These are phyloP conservation scores for Puffinus mauretanicus DNA, from an alignment of 2,113 vertebrate genomes.

Conservation along the genomic window DNA sequence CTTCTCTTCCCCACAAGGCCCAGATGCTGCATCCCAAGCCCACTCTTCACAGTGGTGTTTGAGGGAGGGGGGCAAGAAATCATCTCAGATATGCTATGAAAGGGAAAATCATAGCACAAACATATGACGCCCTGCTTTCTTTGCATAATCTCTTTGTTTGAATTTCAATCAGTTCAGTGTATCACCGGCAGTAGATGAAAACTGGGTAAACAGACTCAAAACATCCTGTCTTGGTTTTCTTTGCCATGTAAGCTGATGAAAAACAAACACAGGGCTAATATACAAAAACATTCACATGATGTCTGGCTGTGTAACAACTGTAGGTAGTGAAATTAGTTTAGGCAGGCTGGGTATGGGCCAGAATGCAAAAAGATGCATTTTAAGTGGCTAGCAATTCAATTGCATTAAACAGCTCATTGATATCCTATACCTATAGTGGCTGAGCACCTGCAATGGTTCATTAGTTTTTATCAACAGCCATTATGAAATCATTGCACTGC, in stretches of 20 bases:
- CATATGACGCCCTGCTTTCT: not conserved
- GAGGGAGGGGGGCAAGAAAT: not conserved
- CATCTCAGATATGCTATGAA: not conserved
- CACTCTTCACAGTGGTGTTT: not conserved
- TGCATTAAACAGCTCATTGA: constrained; percentile 28
- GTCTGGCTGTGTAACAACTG: not conserved
- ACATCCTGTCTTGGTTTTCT: constrained; percentile 14
- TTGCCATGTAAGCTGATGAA: constrained; percentile 10
- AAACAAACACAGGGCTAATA: constrained; percentile 17
- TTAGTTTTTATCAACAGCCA: constrained; percentile 53
- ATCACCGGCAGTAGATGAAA: not conserved
- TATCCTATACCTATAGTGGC: not conserved
- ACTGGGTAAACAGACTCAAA: constrained; percentile 16
- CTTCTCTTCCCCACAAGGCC: not conserved
- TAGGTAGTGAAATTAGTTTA: constrained; percentile 34
- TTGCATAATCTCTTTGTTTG: not conserved
- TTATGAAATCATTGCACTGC: constrained; percentile 14
- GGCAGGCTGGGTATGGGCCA: not conserved
- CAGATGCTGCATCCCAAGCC: not conserved
- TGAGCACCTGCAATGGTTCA: not conserved
- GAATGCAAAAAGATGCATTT: constrained; percentile 40
- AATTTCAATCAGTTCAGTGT: not conserved
- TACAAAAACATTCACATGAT: not conserved
- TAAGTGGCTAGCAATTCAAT: not conserved
- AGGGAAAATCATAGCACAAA: not conserved